Base-by-base conservation (phyloP, 2,797 vertebrate genomes). In the Aphelocoma californica region DNA sequence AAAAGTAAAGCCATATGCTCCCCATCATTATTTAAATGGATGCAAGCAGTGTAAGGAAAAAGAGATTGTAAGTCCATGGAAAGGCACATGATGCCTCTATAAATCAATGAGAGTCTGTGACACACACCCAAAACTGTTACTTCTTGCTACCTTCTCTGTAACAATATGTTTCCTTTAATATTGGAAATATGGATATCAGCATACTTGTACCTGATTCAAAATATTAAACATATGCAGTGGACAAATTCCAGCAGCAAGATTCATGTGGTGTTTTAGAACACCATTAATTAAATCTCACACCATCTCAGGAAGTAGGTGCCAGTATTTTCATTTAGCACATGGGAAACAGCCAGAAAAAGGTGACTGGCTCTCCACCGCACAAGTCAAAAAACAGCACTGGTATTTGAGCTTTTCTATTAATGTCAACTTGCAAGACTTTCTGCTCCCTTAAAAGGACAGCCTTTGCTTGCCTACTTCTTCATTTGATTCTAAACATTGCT, bases 1-100 rank as follows among this genome's bases (percentile, higher is more conserved):
- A 90, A 86, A 94, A 95, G 67, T 64, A 94, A 94, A 93, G 29
- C 56, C 48, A 58, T 81, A 77, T 67, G 80, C 9, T 91, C 53
- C 32, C 32, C 53, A 40, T 66, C 34, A 38, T 92, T 91, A 84
- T 73, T 81, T 77, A 79, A 56, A 77, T 44, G 62, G 60, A 88
- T 93, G 67, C 7, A 62, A 81, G 48, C 25, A 84, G 36, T 28
- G 61, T 34, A 85, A 84, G 54, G 51, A 89, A 72, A 62, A 88
- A 69, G 54, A 79, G 13, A 50, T 26, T 57, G 38, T 42, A 90
- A 85, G 36, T 38, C 42, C 58, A 10, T 51, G 53, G 73, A 74
- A 90, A 86, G 57, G 50, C 45, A 56, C 40, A 65, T 8, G 50
- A 47, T 47, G 45, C 15, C 36, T 90, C 50, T 51, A 50, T 67